Evolutionary conservation across 2,888 invertebrate species (phyloP).

Genomic region (Diplolepis rosae): DNA sequence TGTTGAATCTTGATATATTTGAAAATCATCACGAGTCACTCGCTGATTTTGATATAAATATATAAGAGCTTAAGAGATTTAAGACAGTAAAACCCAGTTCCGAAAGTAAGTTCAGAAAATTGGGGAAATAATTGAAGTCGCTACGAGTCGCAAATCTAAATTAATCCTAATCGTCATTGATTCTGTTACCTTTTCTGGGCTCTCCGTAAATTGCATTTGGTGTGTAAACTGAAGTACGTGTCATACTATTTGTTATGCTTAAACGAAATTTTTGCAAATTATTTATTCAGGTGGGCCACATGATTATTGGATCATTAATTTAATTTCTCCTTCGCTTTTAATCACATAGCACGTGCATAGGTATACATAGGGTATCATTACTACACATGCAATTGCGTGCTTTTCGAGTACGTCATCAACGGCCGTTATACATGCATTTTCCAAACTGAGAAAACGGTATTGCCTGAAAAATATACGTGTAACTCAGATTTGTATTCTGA

Average conservation of each 20-base stretch:
- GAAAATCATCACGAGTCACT: no score
- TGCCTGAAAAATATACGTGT: no score
- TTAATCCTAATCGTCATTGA: no score
- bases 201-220: neutral
- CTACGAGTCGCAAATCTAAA: no score
- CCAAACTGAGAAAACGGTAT: neutral
- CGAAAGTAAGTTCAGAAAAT: no score
- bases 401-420: neutral
- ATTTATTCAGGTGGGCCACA: conserved; percentile 45
- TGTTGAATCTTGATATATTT: no score
- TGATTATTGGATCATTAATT: conserved; percentile 52
- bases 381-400: neutral
- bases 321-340: conserved; percentile 32
- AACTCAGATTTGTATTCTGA: no score
- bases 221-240: neutral
- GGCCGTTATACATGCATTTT: neutral
- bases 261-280: conserved; percentile 49
- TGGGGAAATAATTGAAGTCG: no score
- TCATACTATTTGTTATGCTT: conserved; percentile 38
- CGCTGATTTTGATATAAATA: no score
- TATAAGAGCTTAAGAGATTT: no score
- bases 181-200: neutral
- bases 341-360: neutral
- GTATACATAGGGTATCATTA: neutral
- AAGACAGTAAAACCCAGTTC: no score